Evolutionary conservation across 2,113 vertebrate genomes (phyloP).

Genomic region (Cyphotilapia sp.): DNA sequence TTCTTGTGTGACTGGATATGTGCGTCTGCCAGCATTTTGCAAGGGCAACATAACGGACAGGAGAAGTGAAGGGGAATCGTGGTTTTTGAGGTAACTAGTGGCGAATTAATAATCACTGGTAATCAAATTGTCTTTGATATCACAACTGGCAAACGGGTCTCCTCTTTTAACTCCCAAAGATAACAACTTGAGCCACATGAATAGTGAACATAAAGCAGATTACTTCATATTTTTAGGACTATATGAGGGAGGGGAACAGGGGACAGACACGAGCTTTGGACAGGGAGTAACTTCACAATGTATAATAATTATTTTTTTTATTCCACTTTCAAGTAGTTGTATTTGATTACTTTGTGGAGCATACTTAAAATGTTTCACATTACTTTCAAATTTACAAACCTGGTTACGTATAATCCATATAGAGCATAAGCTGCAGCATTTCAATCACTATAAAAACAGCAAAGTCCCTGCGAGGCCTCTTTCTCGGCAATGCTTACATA

Average conservation of each 20-base stretch:
- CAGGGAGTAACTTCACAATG: background rate
- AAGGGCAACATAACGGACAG: background rate
- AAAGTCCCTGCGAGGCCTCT: background rate
- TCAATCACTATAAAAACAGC: background rate
- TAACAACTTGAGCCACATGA: background rate
- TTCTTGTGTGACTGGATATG: background rate
- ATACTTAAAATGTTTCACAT: background rate
- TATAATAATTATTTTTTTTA: background rate
- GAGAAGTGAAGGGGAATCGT: background rate
- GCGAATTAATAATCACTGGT: background rate
- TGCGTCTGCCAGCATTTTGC: background rate
- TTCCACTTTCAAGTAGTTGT: background rate
- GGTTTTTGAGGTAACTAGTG: background rate
- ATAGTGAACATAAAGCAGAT: rapidly evolving
- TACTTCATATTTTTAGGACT: background rate
- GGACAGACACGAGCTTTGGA: background rate
- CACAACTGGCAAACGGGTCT: rapidly evolving
- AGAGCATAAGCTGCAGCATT: background rate
- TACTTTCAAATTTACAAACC: background rate
- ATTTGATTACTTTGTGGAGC: background rate
- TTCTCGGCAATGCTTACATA: background rate
- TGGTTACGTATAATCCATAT: rapidly evolving
- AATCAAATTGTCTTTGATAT: background rate
- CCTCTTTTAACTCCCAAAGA: background rate
- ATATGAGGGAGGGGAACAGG: background rate